These are phyloP conservation scores for Platygyra sinensis DNA, from an alignment of 64 coral and sea anemone genomes.

Conservation along the genomic window DNA sequence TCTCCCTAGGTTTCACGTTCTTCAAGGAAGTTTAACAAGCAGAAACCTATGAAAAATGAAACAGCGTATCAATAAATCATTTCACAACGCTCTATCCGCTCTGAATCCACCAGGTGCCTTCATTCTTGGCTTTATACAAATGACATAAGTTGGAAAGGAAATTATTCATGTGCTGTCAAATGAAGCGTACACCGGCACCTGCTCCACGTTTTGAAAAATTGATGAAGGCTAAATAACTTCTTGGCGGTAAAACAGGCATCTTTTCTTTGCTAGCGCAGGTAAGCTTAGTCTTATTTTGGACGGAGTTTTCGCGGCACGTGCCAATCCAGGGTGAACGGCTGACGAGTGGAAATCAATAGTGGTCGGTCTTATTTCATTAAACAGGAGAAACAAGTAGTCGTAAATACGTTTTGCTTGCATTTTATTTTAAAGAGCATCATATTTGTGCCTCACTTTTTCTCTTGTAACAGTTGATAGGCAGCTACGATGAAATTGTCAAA, in stretches of 20 bases:
- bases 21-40: conserved; percentile 52
- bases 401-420: neutral
- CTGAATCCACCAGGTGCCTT: conserved; percentile 16
- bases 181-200: conserved; percentile 48
- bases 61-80: conserved; percentile 46
- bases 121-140: conserved; percentile 46
- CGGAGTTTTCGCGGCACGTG: neutral
- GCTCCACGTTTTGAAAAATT: conserved; percentile 48
- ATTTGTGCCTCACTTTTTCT: neutral
- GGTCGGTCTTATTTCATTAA: neutral
- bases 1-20: neutral
- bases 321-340: neutral
- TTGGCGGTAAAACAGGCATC: conserved; percentile 52
- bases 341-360: neutral
- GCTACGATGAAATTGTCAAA: conserved; percentile 27
- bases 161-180: conserved; percentile 52
- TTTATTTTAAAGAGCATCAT: neutral
- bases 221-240: conserved; percentile 52
- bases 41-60: conserved; percentile 45
- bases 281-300: neutral
- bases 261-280: conserved; percentile 23
- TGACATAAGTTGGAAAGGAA: conserved; percentile 51
- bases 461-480: conserved; percentile 6
- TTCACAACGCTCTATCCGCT: conserved; percentile 22
- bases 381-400: neutral